Conservation (phyloP, 92 coral and sea anemone species). For the Porites divaricata region DNA sequence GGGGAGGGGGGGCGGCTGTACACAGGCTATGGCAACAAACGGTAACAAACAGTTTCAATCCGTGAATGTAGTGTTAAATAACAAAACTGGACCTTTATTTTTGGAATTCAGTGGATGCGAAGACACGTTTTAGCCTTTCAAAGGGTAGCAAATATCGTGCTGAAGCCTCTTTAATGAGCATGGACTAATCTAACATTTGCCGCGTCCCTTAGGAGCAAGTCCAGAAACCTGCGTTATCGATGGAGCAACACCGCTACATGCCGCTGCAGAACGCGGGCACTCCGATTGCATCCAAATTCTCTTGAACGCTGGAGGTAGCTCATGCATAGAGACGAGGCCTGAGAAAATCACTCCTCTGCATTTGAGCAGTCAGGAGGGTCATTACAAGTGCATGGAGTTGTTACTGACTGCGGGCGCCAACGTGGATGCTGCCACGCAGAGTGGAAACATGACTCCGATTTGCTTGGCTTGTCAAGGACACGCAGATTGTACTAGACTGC, state of each 20-base stretch:
- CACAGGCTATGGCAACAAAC: too few relatives aligned
- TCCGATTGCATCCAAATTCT: conserved; percentile 54
- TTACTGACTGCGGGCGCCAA: conserved; percentile 59
- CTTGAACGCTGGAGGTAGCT: conserved; percentile 61
- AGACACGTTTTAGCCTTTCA: too few relatives aligned
- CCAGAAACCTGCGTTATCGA: conserved; percentile 53
- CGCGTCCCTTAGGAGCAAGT: conserved; percentile 42
- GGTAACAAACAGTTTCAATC: too few relatives aligned
- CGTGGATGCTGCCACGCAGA: conserved; percentile 48
- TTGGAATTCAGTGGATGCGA: too few relatives aligned
- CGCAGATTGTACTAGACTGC: conserved; percentile 68
- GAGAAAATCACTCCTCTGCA: conserved; percentile 73
- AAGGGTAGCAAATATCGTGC: too few relatives aligned
- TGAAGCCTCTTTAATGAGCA: too few relatives aligned
- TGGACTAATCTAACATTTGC: too few relatives aligned
- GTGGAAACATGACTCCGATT: conserved; percentile 73
- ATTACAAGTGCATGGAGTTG: conserved; percentile 63
- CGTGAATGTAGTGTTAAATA: too few relatives aligned
- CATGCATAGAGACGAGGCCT: conserved; percentile 49
- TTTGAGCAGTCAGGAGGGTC: conserved; percentile 73
- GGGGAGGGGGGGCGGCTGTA: too few relatives aligned
- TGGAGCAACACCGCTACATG: conserved; percentile 78
- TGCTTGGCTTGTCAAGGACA: conserved; percentile 73
- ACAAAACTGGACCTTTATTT: too few relatives aligned
- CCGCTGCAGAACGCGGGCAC: conserved; percentile 82